Base-by-base conservation (phyloP, 92 coral and sea anemone species). In the Nematostella vectensis region DNA sequence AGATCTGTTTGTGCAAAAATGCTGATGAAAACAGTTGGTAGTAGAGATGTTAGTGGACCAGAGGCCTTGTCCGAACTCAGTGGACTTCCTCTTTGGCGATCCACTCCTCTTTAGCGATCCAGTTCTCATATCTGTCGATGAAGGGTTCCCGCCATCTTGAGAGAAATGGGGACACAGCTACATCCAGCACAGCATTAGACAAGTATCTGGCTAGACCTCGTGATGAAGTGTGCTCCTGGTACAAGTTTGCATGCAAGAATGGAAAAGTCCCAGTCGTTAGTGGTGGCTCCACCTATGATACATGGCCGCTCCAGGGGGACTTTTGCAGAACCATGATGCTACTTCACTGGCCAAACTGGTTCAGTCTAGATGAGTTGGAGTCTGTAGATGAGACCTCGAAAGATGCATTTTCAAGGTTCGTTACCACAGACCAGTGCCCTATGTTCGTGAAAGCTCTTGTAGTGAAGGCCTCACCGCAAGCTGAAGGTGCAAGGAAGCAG, bases 251-350 rank as follows among this genome's bases (percentile, higher is more conserved):
- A 57, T 67, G 48, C 2, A 27, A 56, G 40, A 48, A 57, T 57
- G 74, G 59, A 30, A 67, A 67, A 49, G 65, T 59, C 11, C 65
- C 67, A 18, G 75, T 58, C n/a, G n/a, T n/a, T n/a, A n/a, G n/a
- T n/a, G n/a, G n/a, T n/a, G n/a, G n/a, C n/a, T n/a, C n/a, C n/a
- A 69, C 68, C 0, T 60, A 69, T 20, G 68, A 66, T 10, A 69
- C 75, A 6, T 69, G 75, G 75, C 75, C 75, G 22, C 57, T 29
- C 67, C 58, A 59, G 75, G 59, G 62, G n/a, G n/a, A n/a, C n/a
- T n/a, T n/a, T n/a, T n/a, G n/a, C n/a, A n/a, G n/a, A n/a, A n/a
- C n/a, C n/a, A n/a, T n/a, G n/a, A n/a, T n/a, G n/a, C n/a, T n/a
- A n/a, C n/a, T n/a, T n/a, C n/a, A n/a, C n/a, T n/a, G n/a, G n/a